A percentile compares a stretch with the other conserved stretches of the same genome.
Conservation (phyloP, 2,888 invertebrate species). For the Epinotia nisella region DNA sequence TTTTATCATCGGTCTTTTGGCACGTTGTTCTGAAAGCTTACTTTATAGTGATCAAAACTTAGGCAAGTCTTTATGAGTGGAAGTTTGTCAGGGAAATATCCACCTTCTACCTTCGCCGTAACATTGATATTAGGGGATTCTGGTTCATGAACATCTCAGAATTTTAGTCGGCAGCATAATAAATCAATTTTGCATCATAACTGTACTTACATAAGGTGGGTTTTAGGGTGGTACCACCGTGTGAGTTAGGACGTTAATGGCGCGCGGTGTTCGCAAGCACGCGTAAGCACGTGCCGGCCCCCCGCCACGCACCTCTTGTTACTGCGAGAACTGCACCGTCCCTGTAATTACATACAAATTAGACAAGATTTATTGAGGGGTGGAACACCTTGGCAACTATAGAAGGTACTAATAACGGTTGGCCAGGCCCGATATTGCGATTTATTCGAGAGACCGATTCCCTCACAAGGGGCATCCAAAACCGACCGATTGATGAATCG, state of each 20-base stretch:
- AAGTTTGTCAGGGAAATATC: slow-evolving; percentile 59
- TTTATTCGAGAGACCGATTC: slow-evolving; percentile 69
- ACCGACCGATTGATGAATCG: slow-evolving; percentile 41
- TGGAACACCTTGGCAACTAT: slow-evolving; percentile 84
- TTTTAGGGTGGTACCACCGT: slow-evolving; percentile 48
- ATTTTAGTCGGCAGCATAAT: slow-evolving; percentile 49
- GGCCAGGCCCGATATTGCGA: slow-evolving; percentile 80
- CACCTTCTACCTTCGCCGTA: slow-evolving; percentile 64
- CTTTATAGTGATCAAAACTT: slow-evolving; percentile 72
- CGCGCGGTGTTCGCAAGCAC: slow-evolving; percentile 57
- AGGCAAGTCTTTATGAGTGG: slow-evolving; percentile 58
- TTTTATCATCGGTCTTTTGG: slow-evolving; percentile 74
- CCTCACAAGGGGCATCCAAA: slow-evolving; percentile 53
- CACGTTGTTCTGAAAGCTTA: slow-evolving; percentile 71
- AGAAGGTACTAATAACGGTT: slow-evolving; percentile 82
- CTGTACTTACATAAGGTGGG: slow-evolving; percentile 45
- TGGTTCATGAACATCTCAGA: slow-evolving; percentile 59
- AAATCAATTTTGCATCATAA: slow-evolving; percentile 50
- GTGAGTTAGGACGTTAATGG: slow-evolving; percentile 54
- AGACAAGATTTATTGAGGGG: slow-evolving; percentile 85
- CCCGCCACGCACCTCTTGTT: slow-evolving; percentile 84
- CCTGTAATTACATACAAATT: slow-evolving; percentile 85
- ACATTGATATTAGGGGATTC: slow-evolving; percentile 61
- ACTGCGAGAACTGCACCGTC: slow-evolving; percentile 79
- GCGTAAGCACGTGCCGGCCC: slow-evolving; percentile 83